Percentiles rank a stretch among this genome's conserved stretches.
phyloP scores from a whole-genome alignment of 2,113 vertebrate genomes.

The Crotalus viridis region DNA sequence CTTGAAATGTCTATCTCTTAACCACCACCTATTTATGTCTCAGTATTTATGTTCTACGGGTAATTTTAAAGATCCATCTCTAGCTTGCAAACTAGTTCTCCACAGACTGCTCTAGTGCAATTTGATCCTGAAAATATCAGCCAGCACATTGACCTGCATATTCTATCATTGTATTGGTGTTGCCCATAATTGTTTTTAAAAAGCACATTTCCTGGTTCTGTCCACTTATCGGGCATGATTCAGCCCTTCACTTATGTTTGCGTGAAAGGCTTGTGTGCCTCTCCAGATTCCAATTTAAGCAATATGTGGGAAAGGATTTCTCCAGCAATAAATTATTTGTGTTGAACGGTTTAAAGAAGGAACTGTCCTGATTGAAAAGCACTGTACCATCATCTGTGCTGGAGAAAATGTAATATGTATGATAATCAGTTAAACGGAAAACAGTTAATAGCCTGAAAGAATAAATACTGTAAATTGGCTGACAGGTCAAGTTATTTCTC shows the following conservation, averaged over 20 bases:
- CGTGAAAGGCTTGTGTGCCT: not conserved
- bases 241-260: not conserved
- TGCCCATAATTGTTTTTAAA: not conserved
- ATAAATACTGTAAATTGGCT: conserved; percentile 8
- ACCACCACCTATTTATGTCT: not conserved
- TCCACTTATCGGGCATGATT: not conserved
- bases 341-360: not conserved
- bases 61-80: not conserved
- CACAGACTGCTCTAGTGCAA: not conserved
- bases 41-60: not conserved
- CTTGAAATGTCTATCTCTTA: not conserved
- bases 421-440: conserved; percentile 9
- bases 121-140: not conserved
- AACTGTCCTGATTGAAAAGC: not conserved
- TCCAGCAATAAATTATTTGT: not conserved
- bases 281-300: not conserved
- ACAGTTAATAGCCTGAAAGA: conserved; percentile 2
- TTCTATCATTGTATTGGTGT: not conserved
- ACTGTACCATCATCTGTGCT: not conserved
- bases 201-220: not conserved
- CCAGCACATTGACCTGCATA: not conserved
- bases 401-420: conserved; percentile 12
- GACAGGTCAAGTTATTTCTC: conserved; percentile 11
- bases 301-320: not conserved
- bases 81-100: not conserved